Evolutionary conservation across 1,140 invertebrate genomes (phyloP), one percentile per base, ranked within the genome.

Genomic region (Idris sp.): DNA sequence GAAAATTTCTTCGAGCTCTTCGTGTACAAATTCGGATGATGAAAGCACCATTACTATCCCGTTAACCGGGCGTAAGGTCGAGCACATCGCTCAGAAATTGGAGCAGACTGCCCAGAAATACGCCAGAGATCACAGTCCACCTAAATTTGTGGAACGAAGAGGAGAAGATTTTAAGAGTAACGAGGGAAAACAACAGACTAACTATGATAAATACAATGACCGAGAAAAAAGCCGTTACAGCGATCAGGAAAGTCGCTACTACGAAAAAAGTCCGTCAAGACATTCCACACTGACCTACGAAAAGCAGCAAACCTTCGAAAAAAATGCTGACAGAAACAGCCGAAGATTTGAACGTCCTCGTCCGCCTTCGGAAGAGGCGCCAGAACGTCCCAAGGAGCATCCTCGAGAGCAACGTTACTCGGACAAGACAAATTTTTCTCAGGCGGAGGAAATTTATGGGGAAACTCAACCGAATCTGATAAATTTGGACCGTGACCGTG

Each of bases 61-160:
- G 0, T 84, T 87, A 48, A 84, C 81, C 0, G 86, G 85, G 0
- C 74, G 87, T 2, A 88, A 88, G 30, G 87, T 88, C 1, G 87
- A 88, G 43, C 87, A 88, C 11, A 87, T 88, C 9, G 80, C 87
- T 0, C 87, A 88, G 49, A 87, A 88, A 49, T 51, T 88, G 5
- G 87, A 88, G 54, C 86, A 88, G 58, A 88, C 86, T 0, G 86
- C 86, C 0, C 86, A 88, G 33, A 88, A 88, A 36, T 87, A 88
- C 30, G 86, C 86, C 0, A 64, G 85, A 0, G 86, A 87, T 30
- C 84, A 87, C 26, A 87, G 86, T 38, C 86, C 86, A 0, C 81
- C 86, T 0, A 88, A 88, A 44, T 87, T 84, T 33, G 74, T 82
- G 0, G 86, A 88, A 3, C 58, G 83, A 3, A 76, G 79, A 5